A percentile compares a stretch with the other conserved stretches of the same genome.
These are phyloP conservation scores for Pontoporia blainvillei DNA, from an alignment of 2,113 vertebrate genomes.

Conservation along the genomic window DNA sequence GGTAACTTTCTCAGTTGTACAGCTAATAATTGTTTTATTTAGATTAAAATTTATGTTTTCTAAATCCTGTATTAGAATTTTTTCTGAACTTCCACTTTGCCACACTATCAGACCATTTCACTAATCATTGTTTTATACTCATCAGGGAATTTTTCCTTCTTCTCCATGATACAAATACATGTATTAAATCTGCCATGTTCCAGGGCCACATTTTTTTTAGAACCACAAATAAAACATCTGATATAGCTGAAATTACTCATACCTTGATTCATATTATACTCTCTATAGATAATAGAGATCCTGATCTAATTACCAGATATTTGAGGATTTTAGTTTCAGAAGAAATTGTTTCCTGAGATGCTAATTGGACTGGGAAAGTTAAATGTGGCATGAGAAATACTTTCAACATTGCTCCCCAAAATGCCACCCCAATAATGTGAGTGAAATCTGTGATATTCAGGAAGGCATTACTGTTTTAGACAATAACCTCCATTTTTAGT, in stretches of 20 bases:
- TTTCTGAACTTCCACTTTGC: background rate
- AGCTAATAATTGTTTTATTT: background rate
- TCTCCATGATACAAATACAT: background rate
- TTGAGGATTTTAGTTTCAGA: background rate
- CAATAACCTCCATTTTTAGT: conserved; percentile 22
- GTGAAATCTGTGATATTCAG: background rate
- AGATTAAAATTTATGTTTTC: background rate
- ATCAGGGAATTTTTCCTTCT: background rate
- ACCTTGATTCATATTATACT: background rate
- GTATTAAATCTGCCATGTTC: background rate
- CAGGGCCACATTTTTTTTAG: background rate
- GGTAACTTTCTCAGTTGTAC: background rate
- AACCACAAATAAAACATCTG: background rate
- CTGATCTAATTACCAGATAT: conserved; percentile 15
- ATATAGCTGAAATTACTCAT: background rate
- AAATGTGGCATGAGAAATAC: background rate
- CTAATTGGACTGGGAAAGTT: background rate
- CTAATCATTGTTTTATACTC: background rate
- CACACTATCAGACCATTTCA: background rate
- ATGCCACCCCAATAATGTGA: background rate
- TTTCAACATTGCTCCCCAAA: background rate
- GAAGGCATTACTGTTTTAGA: conserved; percentile 51
- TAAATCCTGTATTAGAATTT: background rate
- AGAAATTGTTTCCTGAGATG: conserved; percentile 8
- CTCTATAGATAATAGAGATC: background rate